Evolutionary conservation across 2,797 vertebrate species (phyloP).

Genomic region (Podarcis siculus): DNA sequence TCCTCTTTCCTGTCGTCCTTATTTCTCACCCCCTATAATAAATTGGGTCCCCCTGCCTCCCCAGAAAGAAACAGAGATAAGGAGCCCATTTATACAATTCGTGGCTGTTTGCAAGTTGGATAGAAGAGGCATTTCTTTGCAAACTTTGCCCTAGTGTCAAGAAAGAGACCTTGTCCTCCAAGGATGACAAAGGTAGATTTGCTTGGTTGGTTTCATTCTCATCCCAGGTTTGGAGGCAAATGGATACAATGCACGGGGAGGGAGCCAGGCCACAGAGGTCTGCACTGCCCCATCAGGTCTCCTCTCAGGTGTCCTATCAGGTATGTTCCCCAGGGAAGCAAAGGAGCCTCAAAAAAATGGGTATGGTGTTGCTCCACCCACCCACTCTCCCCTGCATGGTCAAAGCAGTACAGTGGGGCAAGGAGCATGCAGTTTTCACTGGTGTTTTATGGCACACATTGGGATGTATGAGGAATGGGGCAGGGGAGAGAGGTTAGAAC

Average conservation of each 20-base stretch:
- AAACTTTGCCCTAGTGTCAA: background rate
- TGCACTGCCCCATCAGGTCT: constrained; percentile 2
- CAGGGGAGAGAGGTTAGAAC: too few relatives aligned
- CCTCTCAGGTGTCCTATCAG: background rate
- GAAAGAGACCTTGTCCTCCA: background rate
- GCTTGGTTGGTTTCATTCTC: constrained; percentile 11
- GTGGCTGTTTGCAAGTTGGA: background rate
- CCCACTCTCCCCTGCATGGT: background rate
- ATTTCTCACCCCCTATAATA: background rate
- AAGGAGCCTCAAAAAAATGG: background rate
- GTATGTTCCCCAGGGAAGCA: constrained; percentile 3
- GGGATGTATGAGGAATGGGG: background rate
- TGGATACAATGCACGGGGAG: background rate
- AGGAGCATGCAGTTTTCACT: background rate
- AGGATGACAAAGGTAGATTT: background rate
- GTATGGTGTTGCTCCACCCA: too few relatives aligned
- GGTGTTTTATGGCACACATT: background rate
- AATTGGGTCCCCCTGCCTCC: background rate
- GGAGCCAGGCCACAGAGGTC: background rate
- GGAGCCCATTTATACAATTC: background rate
- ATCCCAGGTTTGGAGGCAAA: constrained; percentile 5
- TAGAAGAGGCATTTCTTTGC: background rate
- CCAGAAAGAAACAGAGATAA: background rate
- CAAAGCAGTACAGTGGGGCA: background rate
- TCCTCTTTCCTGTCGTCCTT: background rate